Evolutionary conservation across 2,888 invertebrate species (phyloP), one percentile per base, ranked within the genome.

Genomic region (Silvanus unidentatus): DNA sequence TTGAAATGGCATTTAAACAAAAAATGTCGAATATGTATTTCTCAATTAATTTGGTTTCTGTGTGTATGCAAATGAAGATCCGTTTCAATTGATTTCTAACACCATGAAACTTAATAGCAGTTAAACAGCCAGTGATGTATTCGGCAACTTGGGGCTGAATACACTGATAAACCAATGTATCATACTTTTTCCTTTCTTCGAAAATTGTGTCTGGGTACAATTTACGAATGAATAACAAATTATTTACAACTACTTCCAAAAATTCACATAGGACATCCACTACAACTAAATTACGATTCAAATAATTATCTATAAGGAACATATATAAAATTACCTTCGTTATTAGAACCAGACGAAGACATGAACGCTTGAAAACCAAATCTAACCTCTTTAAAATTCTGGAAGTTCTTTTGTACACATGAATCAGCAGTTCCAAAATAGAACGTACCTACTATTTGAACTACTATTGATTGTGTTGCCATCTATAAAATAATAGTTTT

Each of bases 131-230:
- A 44, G 73, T 73, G 28, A 84, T 75, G 58, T 85, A 85, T 39
- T 78, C 73, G 52, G 78, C 81, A 1, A 86, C 70, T 59, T 82
- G 78, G 27, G 84, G 84, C 65, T 85, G 82, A 30, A 76, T 71
- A 15, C 78, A 80, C 48, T 76, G 74, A 58, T 81, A 71, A 0
- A 82, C 76, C 1, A 77, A 75, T 5, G 78, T 71, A 38, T 77
- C 79, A 62, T 84, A 86, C 54, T 84, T 80, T 58, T 76, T 80
- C 60, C 77, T 78, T 10, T 71, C 72, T 47, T 74, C 75, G 64
- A 84, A 86, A 55, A 83, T 77, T 57, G 75, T 76, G 45, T 73
- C 70, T 1, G 86, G 84, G 65, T 86, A 86, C 35, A 85, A 66
- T 52, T 78, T 76, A 42, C 79, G 65, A 44, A 74, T 69, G 57